Percentiles rank a stretch among this genome's conserved stretches.
Evolutionary conservation across 2,113 vertebrate genomes (phyloP).

Genomic region (Eolophus roseicapilla): DNA sequence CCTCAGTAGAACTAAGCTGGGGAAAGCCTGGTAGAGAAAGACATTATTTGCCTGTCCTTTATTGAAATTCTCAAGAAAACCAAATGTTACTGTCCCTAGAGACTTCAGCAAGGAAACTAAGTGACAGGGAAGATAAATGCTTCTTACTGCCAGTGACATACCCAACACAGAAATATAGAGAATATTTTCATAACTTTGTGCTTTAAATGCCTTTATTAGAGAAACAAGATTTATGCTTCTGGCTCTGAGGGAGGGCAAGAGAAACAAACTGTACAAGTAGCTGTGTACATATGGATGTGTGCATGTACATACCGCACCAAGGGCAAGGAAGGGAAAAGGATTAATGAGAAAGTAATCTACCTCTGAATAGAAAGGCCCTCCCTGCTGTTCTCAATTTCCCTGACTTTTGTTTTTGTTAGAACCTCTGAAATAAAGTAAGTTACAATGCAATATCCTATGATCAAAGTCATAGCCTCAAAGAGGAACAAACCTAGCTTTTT

Average conservation of each 20-base stretch:
- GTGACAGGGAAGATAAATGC: slow-evolving; percentile 82
- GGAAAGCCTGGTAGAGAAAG: slow-evolving; percentile 24
- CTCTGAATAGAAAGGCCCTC: not conserved
- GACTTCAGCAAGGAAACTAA: slow-evolving; percentile 37
- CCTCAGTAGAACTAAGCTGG: slow-evolving; percentile 8
- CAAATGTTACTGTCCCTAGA: slow-evolving; percentile 55
- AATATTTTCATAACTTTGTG: slow-evolving; percentile 77
- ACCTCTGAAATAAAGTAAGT: not conserved
- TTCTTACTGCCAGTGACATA: slow-evolving; percentile 70
- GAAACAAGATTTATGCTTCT: slow-evolving; percentile 76
- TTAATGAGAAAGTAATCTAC: slow-evolving; percentile 49
- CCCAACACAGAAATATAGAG: slow-evolving; percentile 68
- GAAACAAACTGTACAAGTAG: slow-evolving; percentile 24
- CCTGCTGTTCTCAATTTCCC: slow-evolving; percentile 30
- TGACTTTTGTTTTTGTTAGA: slow-evolving; percentile 3
- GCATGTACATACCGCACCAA: not conserved
- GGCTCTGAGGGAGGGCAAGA: slow-evolving; percentile 37
- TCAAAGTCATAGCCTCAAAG: not conserved
- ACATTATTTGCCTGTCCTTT: slow-evolving; percentile 70
- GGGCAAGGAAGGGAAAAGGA: not conserved
- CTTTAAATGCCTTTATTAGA: slow-evolving; percentile 71
- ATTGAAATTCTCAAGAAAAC: slow-evolving; percentile 76
- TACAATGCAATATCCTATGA: not conserved
- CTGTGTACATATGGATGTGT: not conserved
- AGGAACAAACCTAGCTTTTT: not conserved